Conservation (phyloP, 2,797 vertebrate genomes). For the Okamejei kenojei region DNA sequence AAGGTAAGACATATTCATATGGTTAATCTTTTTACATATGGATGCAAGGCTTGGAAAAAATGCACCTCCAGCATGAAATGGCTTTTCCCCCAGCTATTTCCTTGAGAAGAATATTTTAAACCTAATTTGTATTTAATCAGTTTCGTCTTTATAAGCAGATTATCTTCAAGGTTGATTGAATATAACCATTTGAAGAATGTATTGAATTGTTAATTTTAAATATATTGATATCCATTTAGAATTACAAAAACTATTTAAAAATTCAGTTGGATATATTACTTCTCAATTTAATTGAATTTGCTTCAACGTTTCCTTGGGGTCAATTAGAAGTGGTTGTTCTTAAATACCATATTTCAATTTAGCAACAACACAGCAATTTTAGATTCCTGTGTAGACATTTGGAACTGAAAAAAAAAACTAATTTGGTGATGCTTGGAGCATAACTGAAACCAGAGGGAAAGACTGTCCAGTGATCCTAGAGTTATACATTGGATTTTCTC, state of each 20-base stretch:
- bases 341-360: neutral
- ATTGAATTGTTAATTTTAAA: constrained; percentile 12
- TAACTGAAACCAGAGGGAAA: neutral
- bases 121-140: neutral
- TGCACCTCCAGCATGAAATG: neutral
- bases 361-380: neutral
- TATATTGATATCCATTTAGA: neutral
- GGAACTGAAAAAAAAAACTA: no score
- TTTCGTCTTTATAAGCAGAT: neutral
- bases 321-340: neutral
- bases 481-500: neutral
- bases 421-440: neutral
- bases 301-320: neutral
- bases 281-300: neutral
- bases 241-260: neutral
- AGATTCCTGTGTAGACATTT: neutral
- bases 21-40: no score
- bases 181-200: neutral
- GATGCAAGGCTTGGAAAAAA: neutral
- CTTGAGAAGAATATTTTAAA: neutral
- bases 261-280: neutral
- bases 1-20: neutral
- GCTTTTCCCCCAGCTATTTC: neutral
- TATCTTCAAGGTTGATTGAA: neutral
- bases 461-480: neutral